phyloP scores from a whole-genome alignment of 2,888 invertebrate genomes.

The Desoria tigrina region DNA sequence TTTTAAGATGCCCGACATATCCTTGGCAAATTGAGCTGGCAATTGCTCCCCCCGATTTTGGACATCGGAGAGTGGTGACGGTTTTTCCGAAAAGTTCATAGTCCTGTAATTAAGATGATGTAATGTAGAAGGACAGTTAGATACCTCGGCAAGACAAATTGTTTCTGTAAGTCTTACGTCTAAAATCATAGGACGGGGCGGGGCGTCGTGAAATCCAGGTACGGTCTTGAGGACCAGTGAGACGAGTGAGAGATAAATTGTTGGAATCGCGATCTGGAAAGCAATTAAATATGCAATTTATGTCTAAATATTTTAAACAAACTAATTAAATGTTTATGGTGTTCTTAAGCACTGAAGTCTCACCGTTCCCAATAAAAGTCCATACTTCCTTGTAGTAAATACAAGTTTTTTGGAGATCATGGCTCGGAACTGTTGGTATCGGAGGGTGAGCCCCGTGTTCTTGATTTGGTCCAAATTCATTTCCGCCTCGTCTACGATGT shows the following conservation, averaged over 20 bases:
- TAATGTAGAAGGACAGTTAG: not conserved
- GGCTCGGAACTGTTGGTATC: constrained; percentile 58
- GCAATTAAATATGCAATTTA: too few species aligned
- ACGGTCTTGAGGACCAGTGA: constrained; percentile 64
- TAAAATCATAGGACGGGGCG: constrained; percentile 1
- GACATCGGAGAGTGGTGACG: constrained; percentile 42
- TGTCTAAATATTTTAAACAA: too few species aligned
- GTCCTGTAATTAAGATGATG: constrained; percentile 28
- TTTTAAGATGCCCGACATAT: constrained; percentile 28
- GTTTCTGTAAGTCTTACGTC: constrained; percentile 1
- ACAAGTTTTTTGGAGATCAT: constrained; percentile 58
- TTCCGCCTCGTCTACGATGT: not conserved
- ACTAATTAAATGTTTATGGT: too few species aligned
- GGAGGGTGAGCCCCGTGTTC: constrained; percentile 44
- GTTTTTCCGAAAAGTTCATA: constrained; percentile 48
- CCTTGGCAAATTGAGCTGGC: constrained; percentile 27
- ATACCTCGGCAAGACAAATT: not conserved
- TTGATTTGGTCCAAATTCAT: constrained; percentile 1
- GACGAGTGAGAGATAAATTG: constrained; percentile 66
- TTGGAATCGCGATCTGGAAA: constrained; percentile 66
- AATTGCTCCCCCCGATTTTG: constrained; percentile 6
- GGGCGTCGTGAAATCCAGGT: constrained; percentile 55
- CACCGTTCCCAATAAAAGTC: constrained; percentile 52
- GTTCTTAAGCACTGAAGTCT: not conserved
- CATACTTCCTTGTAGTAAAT: constrained; percentile 57